These are phyloP conservation scores for Alexandromys oeconomus DNA, from an alignment of 2,797 vertebrate genomes.

Conservation along the genomic window DNA sequence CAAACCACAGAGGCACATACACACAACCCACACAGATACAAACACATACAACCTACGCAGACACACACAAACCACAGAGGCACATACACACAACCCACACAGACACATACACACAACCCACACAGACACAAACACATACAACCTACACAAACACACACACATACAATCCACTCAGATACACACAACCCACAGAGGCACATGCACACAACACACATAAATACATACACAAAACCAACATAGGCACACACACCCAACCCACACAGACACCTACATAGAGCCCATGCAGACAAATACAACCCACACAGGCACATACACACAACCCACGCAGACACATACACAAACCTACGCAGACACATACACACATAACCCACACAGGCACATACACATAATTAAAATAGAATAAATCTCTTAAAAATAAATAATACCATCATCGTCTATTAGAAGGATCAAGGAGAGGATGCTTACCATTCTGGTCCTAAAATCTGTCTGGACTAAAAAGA, in stretches of 20 bases:
- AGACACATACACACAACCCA: not conserved
- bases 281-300: too few species aligned
- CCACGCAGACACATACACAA: not conserved
- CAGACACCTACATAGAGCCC: too few species aligned
- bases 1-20: not conserved
- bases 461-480: not conserved
- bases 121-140: not conserved
- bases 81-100: not conserved
- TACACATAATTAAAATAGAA: not conserved
- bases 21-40: not conserved
- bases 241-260: not conserved
- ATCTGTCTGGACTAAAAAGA: constrained; percentile 29
- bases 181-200: too few species aligned
- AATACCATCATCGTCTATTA: not conserved
- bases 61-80: not conserved
- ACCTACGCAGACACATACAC: not conserved
- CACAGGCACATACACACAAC: not conserved
- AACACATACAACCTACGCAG: not conserved
- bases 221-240: not conserved
- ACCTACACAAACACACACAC: not conserved
- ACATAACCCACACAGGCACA: too few species aligned
- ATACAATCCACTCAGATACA: not conserved
- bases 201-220: too few species aligned
- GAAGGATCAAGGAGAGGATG: not conserved
- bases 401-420: not conserved